Evolutionary conservation across 2,888 invertebrate genomes (phyloP).

Genomic region (Campoletis raptor): DNA sequence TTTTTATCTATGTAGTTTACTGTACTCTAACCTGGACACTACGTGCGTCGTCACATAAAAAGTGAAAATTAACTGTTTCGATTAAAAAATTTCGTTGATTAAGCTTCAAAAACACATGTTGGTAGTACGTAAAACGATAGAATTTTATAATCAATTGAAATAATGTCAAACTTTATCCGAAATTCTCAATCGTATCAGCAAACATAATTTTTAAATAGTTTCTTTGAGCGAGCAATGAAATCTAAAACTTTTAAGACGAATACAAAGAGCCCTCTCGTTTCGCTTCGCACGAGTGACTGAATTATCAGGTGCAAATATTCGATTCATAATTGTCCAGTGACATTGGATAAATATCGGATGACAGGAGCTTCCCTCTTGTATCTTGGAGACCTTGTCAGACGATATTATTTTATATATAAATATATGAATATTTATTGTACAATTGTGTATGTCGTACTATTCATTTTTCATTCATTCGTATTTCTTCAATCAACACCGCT

Average conservation of each 20-base stretch:
- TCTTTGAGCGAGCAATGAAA: background rate
- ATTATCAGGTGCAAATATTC: background rate
- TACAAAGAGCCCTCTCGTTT: background rate
- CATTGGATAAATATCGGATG: slow-evolving; percentile 26
- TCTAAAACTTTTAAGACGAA: background rate
- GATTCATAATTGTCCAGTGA: slow-evolving; percentile 9
- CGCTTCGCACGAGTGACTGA: background rate
- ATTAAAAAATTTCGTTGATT: background rate
- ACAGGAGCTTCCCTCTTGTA: slow-evolving; percentile 10
- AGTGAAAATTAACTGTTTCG: background rate
- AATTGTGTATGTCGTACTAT: background rate
- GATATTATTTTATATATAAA: slow-evolving; percentile 19
- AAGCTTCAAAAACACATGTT: too few species aligned
- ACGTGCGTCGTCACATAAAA: background rate
- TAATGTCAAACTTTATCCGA: background rate
- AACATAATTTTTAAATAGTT: too few species aligned
- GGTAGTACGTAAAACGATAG: too few species aligned
- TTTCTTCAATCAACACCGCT: slow-evolving; percentile 25
- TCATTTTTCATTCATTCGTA: slow-evolving; percentile 30
- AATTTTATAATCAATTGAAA: background rate
- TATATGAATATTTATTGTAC: background rate
- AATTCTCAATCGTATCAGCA: too few species aligned
- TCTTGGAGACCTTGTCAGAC: background rate
- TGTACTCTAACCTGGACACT: slow-evolving; percentile 40
- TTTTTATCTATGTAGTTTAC: slow-evolving; percentile 40